phyloP scores from a whole-genome alignment of 2,113 vertebrate species.

The Aythya baeri region DNA sequence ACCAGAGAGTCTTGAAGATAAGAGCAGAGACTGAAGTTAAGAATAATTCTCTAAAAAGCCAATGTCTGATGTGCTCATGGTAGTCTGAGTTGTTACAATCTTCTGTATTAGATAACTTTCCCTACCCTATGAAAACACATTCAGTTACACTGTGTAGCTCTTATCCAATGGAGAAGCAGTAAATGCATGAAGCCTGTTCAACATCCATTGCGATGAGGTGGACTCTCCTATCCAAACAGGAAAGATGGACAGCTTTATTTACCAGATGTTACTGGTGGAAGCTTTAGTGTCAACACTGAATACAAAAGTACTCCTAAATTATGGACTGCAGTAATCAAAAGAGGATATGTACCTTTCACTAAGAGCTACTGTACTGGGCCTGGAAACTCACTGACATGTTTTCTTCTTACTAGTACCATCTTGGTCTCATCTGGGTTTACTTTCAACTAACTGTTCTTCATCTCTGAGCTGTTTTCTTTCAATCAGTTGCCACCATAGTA shows the following conservation, averaged over 20 bases:
- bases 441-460: not conserved
- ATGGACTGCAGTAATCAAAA: not conserved
- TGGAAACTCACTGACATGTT: not conserved
- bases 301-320: not conserved
- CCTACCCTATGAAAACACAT: not conserved
- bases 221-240: not conserved
- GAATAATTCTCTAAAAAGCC: conserved; percentile 48
- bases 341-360: not conserved
- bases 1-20: conserved; percentile 49
- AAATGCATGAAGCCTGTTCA: not conserved
- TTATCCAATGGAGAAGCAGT: not conserved
- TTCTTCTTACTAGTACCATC: not conserved
- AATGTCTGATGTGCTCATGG: not conserved
- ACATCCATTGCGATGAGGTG: not conserved
- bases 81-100: not conserved
- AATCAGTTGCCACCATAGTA: not conserved
- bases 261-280: not conserved
- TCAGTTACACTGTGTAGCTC: not conserved
- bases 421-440: not conserved
- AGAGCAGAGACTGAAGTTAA: conserved; percentile 33
- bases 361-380: not conserved
- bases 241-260: not conserved
- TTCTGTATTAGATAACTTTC: not conserved
- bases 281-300: not conserved
- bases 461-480: not conserved